phyloP scores from a whole-genome alignment of 2,888 invertebrate species.

The Ormyrus pomaceus region DNA sequence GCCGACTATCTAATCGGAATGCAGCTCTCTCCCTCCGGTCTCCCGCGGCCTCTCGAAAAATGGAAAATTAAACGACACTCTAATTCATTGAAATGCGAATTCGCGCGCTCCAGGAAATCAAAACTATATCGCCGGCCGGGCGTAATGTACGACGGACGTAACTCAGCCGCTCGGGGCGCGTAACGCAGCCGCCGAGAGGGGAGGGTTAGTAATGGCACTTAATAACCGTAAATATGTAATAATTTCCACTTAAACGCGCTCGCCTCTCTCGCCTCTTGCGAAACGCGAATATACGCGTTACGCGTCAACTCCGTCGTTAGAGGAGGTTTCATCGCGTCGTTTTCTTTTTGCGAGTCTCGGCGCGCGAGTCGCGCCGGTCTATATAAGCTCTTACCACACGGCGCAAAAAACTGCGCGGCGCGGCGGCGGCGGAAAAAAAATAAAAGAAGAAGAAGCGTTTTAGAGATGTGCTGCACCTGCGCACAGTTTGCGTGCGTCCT shows the following conservation, averaged over 20 bases:
- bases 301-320: no score
- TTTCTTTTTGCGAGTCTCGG: not conserved
- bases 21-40: not conserved
- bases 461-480: no score
- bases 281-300: not conserved
- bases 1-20: slow-evolving; percentile 9
- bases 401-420: no score
- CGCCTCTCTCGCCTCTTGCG: not conserved
- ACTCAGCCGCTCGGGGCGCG: not conserved
- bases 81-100: slow-evolving; percentile 21
- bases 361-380: no score
- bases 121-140: slow-evolving; percentile 19
- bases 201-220: slow-evolving; percentile 24
- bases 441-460: no score
- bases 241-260: slow-evolving; percentile 39
- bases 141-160: slow-evolving; percentile 2
- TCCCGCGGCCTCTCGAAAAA: not conserved
- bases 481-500: no score
- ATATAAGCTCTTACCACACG: no score
- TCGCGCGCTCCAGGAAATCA: slow-evolving; percentile 18
- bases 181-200: not conserved
- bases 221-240: slow-evolving; percentile 49
- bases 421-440: no score
- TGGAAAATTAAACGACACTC: slow-evolving; percentile 10
- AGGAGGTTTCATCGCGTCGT: not conserved